Evolutionary conservation across 2,888 invertebrate genomes (phyloP).

Genomic region (Yponomeuta cagnagella): DNA sequence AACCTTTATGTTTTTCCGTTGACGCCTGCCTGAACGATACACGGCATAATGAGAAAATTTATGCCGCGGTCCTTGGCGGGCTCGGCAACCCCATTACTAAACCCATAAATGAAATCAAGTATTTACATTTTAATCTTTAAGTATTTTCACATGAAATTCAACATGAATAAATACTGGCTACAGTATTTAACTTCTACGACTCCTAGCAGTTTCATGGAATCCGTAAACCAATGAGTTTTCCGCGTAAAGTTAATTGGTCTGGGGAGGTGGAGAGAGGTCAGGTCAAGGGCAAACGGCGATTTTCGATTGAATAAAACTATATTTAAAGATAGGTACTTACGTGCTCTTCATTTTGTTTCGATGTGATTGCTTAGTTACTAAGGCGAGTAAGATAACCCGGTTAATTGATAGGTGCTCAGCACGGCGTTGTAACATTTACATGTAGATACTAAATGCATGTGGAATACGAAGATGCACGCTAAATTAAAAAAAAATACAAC

Average conservation of each 20-base stretch:
- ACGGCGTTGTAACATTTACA: background rate
- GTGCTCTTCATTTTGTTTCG: no score
- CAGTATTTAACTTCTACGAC: background rate
- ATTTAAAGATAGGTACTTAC: background rate
- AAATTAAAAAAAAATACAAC: no score
- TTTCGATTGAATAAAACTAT: background rate
- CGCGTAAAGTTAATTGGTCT: constrained; percentile 24
- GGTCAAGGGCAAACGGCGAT: constrained; percentile 22
- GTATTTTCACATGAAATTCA: background rate
- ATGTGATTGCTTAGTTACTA: no score
- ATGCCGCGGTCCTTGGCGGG: background rate
- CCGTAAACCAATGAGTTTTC: constrained; percentile 16
- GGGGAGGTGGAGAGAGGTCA: constrained; percentile 20
- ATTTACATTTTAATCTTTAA: background rate
- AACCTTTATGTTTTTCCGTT: background rate
- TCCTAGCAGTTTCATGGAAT: background rate
- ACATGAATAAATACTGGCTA: background rate
- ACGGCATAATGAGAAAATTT: constrained; percentile 2
- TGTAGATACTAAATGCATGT: background rate
- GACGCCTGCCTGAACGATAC: constrained; percentile 9
- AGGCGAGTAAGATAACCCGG: no score
- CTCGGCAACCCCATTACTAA: background rate
- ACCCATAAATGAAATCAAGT: background rate
- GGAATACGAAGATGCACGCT: background rate
- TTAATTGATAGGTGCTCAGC: background rate